phyloP scores from a whole-genome alignment of 1,140 invertebrate species.

The Drosophila subpulchrella region DNA sequence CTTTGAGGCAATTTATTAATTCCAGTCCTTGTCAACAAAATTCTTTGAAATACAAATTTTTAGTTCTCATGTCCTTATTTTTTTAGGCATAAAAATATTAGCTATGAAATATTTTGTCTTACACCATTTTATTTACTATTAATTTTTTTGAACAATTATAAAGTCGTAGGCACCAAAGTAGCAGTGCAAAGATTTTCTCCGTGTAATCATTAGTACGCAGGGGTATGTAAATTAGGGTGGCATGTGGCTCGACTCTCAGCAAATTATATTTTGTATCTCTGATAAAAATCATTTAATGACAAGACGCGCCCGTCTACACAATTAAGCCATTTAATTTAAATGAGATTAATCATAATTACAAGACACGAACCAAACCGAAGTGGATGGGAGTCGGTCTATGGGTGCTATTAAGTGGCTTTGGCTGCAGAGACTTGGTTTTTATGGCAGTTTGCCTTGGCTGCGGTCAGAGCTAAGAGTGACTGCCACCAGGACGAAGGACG shows the following conservation, averaged over 20 bases:
- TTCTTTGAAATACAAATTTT: too few relatives aligned
- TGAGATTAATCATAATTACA: conserved; percentile 83
- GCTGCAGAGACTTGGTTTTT: conserved; percentile 32
- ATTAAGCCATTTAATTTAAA: conserved; percentile 83
- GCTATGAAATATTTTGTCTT: too few relatives aligned
- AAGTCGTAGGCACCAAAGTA: background rate
- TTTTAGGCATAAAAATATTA: too few relatives aligned
- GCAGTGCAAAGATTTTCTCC: background rate
- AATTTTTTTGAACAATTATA: too few relatives aligned
- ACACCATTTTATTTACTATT: too few relatives aligned
- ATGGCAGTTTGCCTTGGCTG: conserved; percentile 25
- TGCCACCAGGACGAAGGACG: background rate
- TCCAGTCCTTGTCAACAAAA: too few relatives aligned
- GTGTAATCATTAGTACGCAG: conserved; percentile 41
- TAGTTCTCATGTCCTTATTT: too few relatives aligned
- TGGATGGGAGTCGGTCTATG: conserved; percentile 6
- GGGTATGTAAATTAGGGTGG: conserved; percentile 18
- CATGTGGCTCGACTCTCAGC: conserved; percentile 34
- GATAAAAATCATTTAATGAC: conserved; percentile 83
- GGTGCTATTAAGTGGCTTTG: conserved; percentile 26
- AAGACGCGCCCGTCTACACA: conserved; percentile 63
- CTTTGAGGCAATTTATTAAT: too few relatives aligned
- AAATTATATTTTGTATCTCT: conserved; percentile 71
- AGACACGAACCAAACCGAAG: conserved; percentile 49
- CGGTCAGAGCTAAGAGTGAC: conserved; percentile 16